Conservation (phyloP, 2,888 invertebrate genomes). For the Parnassius glacialis region DNA sequence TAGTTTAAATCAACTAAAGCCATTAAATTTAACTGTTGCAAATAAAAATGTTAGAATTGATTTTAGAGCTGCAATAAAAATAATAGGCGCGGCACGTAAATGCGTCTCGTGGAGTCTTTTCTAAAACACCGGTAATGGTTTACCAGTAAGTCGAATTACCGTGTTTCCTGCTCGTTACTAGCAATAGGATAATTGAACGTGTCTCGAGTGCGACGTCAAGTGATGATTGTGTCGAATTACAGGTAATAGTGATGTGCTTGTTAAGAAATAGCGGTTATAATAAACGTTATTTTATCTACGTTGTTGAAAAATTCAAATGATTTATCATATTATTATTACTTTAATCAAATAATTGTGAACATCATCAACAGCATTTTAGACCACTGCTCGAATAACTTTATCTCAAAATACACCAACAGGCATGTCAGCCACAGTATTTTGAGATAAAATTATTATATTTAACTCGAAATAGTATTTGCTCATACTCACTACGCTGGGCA, state of each 20-base stretch:
- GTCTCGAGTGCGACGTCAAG: neutral
- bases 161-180: neutral
- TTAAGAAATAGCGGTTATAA: neutral
- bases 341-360: no score
- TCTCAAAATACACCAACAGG: no score
- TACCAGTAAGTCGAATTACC: neutral
- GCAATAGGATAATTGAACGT: slow-evolving; percentile 4
- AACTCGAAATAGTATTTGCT: no score
- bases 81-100: neutral
- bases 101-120: neutral
- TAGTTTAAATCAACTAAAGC: neutral
- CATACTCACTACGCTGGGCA: no score
- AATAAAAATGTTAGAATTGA: neutral
- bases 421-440: no score
- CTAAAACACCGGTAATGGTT: neutral
- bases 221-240: neutral
- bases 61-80: neutral
- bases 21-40: neutral
- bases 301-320: no score
- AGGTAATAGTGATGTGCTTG: neutral
- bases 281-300: no score
- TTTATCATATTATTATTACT: no score
- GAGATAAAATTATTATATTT: no score
- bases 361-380: no score
- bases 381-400: no score